A percentile compares a stretch with the other conserved stretches of the same genome.
These are phyloP conservation scores for Rhyacichthys aspro DNA, from an alignment of 2,797 vertebrate species.

Conservation along the genomic window DNA sequence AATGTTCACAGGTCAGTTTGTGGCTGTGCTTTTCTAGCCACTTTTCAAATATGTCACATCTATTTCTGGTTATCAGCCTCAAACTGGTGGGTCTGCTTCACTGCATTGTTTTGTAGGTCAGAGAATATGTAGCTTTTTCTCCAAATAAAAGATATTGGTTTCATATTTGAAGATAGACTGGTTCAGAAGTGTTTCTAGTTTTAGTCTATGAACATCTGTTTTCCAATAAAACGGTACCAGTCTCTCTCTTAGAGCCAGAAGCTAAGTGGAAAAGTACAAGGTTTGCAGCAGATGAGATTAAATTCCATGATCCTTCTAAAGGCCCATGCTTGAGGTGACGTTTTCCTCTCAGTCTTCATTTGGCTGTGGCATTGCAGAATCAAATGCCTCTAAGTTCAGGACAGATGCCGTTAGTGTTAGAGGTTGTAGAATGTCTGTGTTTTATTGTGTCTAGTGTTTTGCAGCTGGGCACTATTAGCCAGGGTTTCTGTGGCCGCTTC, in stretches of 20 bases:
- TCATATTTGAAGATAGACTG: conserved; percentile 12
- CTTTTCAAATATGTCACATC: conserved; percentile 41
- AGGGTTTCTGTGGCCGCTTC: conserved; percentile 43
- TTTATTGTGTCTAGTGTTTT: conserved; percentile 42
- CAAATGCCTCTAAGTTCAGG: conserved; percentile 37
- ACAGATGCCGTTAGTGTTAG: conserved; percentile 30
- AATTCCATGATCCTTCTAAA: conserved; percentile 70
- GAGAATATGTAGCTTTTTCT: not conserved
- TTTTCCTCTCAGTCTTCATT: conserved; percentile 50
- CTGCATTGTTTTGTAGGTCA: conserved; percentile 15
- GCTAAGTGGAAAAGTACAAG: conserved; percentile 78
- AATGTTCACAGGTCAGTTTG: conserved; percentile 83
- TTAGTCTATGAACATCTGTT: conserved; percentile 18
- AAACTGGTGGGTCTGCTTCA: conserved; percentile 22
- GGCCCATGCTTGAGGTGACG: conserved; percentile 49
- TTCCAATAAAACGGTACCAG: conserved; percentile 46
- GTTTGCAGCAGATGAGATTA: conserved; percentile 74
- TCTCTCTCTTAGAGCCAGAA: conserved; percentile 39
- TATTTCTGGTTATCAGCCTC: conserved; percentile 26
- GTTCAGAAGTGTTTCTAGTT: not conserved
- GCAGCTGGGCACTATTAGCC: conserved; percentile 59
- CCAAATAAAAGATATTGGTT: conserved; percentile 6
- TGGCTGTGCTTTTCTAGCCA: conserved; percentile 49
- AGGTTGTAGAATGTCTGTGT: conserved; percentile 33
- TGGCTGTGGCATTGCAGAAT: conserved; percentile 44